Evolutionary conservation across 2,113 vertebrate genomes (phyloP).

Genomic region (Larimichthys crocea): DNA sequence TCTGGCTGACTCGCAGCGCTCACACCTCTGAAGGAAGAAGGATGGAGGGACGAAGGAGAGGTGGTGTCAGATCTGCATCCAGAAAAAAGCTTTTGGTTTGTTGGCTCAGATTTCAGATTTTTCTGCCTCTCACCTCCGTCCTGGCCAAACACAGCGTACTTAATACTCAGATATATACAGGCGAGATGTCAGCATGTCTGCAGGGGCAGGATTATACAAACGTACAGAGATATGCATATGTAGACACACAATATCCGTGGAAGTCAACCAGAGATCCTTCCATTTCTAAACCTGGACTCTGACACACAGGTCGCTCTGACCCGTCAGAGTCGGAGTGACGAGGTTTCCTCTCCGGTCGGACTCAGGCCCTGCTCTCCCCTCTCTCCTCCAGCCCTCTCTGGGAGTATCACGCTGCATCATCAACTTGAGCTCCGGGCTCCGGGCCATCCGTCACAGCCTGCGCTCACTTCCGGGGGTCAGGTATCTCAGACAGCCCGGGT

Average conservation of each 20-base stretch:
- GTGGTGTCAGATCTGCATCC: conserved; percentile 40
- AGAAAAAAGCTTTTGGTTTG: conserved; percentile 34
- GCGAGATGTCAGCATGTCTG: conserved; percentile 7
- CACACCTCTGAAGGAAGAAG: conserved; percentile 42
- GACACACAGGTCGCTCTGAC: conserved; percentile 4
- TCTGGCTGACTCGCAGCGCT: conserved; percentile 28
- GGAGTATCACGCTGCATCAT: conserved; percentile 67
- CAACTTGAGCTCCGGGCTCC: conserved; percentile 37
- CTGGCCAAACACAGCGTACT: neutral
- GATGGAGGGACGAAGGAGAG: conserved; percentile 6
- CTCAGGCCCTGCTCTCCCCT: conserved; percentile 9
- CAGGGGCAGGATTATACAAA: neutral
- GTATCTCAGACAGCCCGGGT: conserved; percentile 60
- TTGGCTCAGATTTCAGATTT: conserved; percentile 20
- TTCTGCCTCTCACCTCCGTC: neutral
- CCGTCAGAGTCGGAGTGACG: neutral
- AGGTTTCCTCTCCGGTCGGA: conserved; percentile 21
- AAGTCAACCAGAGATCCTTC: neutral
- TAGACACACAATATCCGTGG: conserved; percentile 16
- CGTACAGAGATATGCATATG: conserved; percentile 7
- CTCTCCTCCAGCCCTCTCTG: conserved; percentile 46
- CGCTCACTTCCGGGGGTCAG: conserved; percentile 63
- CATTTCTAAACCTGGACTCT: conserved; percentile 11
- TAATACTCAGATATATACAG: neutral
- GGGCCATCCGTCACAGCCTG: conserved; percentile 53